Evolutionary conservation across 2,113 vertebrate genomes (phyloP), one percentile per base, ranked within the genome.

Genomic region (Cyanoramphus novaezelandiae): DNA sequence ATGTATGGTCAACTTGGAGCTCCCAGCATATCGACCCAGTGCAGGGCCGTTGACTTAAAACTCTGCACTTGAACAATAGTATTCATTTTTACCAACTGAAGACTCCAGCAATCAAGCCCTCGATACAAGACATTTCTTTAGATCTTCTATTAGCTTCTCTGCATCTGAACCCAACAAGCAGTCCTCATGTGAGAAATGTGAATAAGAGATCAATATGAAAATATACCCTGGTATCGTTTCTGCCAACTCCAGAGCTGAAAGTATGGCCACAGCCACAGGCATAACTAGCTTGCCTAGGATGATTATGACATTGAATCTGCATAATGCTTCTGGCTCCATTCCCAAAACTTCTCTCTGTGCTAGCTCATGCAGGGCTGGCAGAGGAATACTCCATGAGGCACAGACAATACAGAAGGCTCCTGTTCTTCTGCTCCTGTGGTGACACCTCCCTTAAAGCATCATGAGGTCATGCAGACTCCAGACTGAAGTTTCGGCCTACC

Each of bases 261-360:
- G 49, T 28, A 13, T 16, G 68, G 85, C 43, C 70, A n/a, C 60
- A 71, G 86, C 49, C 95, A 92, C 75, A 64, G 74, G 64, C 94
- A 20, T 6, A 86, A 49, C 59, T 27, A 24, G 41, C 49, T 50
- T 43, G 28, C 20, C 39, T 7, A 28, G 79, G 79, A 31, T 86
- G 35, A 74, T 71, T 49, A 3, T 31, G 55, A 20, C n/a, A 41
- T 44, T 41, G 50, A 94, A 78, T 39, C 47, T 88, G 82, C 76
- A 86, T 28, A 44, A 83, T 64, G 79, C 27, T 64, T 81, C 92
- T 95, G 93, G 68, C 79, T 93, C 29, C 55, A 8, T 75, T 88
- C 92, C 95, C 79, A 81, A 90, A 96, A 41, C 7, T 57, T 33
- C 71, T 68, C 90, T 86, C 82, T 86, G 85, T 64, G 79, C 49